A percentile compares a stretch with the other conserved stretches of the same genome.
Evolutionary conservation across 2,113 vertebrate genomes (phyloP).

Genomic region (Hippopotamus amphibius): DNA sequence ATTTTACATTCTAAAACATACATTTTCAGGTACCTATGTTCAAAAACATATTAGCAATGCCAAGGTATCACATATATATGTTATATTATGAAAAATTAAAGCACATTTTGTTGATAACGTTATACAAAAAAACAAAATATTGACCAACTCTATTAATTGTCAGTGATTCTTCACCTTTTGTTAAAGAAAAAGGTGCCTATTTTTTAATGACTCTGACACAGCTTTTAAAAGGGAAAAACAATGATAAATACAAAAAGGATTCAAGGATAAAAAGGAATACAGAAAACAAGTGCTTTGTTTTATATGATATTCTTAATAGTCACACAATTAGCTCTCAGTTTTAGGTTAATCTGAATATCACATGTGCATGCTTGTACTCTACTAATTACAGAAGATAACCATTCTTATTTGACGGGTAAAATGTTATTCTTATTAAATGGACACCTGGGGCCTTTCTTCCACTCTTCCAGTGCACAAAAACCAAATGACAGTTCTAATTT

Average conservation of each 20-base stretch:
- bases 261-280: not conserved
- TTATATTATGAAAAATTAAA: not conserved
- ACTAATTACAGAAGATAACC: not conserved
- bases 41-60: not conserved
- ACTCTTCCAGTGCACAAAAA: not conserved
- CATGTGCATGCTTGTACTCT: not conserved
- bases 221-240: not conserved
- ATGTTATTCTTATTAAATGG: slow-evolving; percentile 33
- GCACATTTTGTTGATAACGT: not conserved
- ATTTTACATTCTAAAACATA: not conserved
- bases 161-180: not conserved
- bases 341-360: slow-evolving; percentile 2
- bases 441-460: not conserved
- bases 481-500: not conserved
- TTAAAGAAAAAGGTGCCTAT: not conserved
- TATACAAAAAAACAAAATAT: slow-evolving; percentile 14
- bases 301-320: not conserved
- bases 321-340: not conserved
- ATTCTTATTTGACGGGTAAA: not conserved
- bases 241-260: not conserved
- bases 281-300: not conserved
- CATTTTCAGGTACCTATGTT: not conserved
- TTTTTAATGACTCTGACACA: not conserved
- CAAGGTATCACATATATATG: not conserved
- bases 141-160: not conserved